Base-by-base conservation (phyloP, 2,888 invertebrate genomes). In the Aromia moschata region DNA sequence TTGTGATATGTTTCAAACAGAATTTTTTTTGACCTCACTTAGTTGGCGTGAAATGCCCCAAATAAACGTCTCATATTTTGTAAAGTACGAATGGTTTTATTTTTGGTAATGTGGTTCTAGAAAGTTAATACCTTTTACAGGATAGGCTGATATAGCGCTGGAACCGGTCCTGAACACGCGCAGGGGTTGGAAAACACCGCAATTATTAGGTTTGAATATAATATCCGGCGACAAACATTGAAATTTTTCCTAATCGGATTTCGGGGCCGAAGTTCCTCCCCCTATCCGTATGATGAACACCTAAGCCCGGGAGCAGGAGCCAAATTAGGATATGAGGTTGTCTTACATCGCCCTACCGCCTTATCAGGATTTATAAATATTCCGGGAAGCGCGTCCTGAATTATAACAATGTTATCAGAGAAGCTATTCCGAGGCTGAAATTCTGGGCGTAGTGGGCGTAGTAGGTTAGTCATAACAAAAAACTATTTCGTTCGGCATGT, bases 201-300 rank as follows among this genome's bases (percentile, higher is more conserved):
- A 68, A 67, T 75, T 72, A 77, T 76, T 72, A 71, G 73, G 70
- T 77, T 76, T 74, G 69, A 69, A 73, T 70, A 74, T 72, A 78
- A 78, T 78, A 78, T 79, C 79, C 79, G 77, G 74, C 74, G 78
- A 76, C 78, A 79, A 79, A 79, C 79, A 77, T 70, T 75, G 72
- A 74, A 75, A 74, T 78, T 78, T 76, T 77, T 76, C 73, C 71
- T 77, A 77, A 79, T 77, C 69, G 70, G 58, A 70, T 76, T 76
- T 72, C 62, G 69, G 71, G 69, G 69, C 68, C 64, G 63, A 74
- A 75, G 74, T 77, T 77, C 73, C 76, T 64, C 36, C 59, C 58
- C 59, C 43, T 55, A 47, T 53, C 38, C 59, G 54, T 25, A 41
- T 52, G 52, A 52, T 20, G 52, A 52, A 52, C 41, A 52, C 33